phyloP scores from a whole-genome alignment of 2,113 vertebrate species.

The Hylia prasina region DNA sequence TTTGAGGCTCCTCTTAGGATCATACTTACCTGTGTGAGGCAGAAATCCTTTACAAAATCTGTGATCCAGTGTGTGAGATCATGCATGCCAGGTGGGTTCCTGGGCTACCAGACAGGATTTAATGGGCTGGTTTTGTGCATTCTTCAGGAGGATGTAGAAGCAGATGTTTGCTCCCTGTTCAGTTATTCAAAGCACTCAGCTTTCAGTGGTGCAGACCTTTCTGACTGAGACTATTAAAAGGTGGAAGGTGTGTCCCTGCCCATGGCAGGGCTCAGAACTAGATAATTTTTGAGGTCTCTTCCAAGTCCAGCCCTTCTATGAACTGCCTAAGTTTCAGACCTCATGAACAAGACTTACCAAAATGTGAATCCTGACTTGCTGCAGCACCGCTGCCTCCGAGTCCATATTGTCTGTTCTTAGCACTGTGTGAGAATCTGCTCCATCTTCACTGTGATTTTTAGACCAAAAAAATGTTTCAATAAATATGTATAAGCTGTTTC shows the following conservation, averaged over 20 bases:
- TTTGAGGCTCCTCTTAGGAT: background rate
- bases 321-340: background rate
- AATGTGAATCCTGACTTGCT: background rate
- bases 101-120: background rate
- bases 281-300: background rate
- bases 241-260: background rate
- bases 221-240: background rate
- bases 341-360: accelerated
- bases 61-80: background rate
- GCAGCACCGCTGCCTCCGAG: accelerated
- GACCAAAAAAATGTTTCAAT: background rate
- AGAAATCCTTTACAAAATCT: background rate
- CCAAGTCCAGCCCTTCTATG: background rate
- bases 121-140: accelerated
- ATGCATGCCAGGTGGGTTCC: accelerated
- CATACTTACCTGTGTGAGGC: background rate
- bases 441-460: background rate
- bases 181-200: background rate
- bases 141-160: background rate
- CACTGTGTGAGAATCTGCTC: background rate
- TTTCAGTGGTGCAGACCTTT: background rate
- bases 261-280: background rate
- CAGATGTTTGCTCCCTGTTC: accelerated
- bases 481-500: slow-evolving; percentile 48
- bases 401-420: background rate